Evolutionary conservation across 2,113 vertebrate species (phyloP).

Genomic region (Cariama cristata): DNA sequence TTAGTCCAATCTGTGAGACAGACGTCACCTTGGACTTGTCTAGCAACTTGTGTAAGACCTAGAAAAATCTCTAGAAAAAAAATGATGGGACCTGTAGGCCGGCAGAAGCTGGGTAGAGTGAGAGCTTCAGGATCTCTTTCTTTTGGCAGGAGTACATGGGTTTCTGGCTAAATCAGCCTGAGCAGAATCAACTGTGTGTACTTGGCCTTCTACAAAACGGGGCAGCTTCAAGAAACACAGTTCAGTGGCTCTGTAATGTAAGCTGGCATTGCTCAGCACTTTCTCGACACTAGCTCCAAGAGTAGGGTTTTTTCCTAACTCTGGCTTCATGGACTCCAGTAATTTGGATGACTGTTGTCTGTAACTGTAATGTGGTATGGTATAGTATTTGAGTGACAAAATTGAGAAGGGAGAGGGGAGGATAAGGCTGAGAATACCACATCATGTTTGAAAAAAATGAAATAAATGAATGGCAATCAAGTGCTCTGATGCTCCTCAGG

Average conservation of each 20-base stretch:
- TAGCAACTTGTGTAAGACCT: not conserved
- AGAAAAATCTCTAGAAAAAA: not conserved
- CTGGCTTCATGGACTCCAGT: not conserved
- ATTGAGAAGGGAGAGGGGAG: not conserved
- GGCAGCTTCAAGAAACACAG: not conserved
- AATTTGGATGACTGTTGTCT: not conserved
- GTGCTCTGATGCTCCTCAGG: not conserved
- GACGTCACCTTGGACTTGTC: not conserved
- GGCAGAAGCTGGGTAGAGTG: not conserved
- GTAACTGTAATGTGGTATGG: accelerated
- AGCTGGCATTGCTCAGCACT: not conserved
- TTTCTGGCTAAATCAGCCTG: not conserved
- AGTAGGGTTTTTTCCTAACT: not conserved
- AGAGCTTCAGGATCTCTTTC: not conserved
- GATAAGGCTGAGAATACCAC: not conserved
- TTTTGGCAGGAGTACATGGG: not conserved
- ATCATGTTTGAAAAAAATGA: not conserved
- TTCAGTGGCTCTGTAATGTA: not conserved
- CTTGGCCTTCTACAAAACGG: not conserved
- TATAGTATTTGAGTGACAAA: not conserved
- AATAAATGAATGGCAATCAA: not conserved
- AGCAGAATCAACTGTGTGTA: not conserved
- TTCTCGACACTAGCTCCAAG: accelerated
- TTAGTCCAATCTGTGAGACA: not conserved
- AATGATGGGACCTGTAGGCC: accelerated